Evolutionary conservation across 2,113 vertebrate species (phyloP), one percentile per base, ranked within the genome.

Genomic region (Epinephelus cyanopodus): DNA sequence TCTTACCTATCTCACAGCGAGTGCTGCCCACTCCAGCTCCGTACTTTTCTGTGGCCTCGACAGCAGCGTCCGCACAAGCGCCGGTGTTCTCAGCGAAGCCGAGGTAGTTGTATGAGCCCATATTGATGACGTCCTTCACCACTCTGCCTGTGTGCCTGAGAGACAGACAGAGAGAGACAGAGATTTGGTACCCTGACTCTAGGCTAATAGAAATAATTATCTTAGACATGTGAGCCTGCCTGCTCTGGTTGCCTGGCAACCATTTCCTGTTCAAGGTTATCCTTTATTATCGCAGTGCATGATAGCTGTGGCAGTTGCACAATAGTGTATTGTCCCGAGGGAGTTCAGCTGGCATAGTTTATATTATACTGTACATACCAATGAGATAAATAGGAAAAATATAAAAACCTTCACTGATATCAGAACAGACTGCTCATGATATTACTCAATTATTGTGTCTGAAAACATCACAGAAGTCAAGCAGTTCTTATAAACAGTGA

Each of bases 61-160:
- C 45, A 23, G 97, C 96, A 82, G 96, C 96, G 61, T 98, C 94
- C 11, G 96, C 96, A 89, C 97, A 98, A 27, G 93, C 19, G 3
- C 97, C 98, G 19, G 66, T 75, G 65, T 97, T 98, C 87, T 97
- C 96, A 33, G 97, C 97, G 90, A 99, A 99, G 89, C 98, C 98
- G 65, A 99, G 96, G 93, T 99, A 99, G 91, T 99, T 99, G 93
- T 99, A 99, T 1, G 98, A 99, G 64, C 98, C 98, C 98, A 99
- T 98, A 83, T 99, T 99, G 94, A 99, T 98, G 77, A 99, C 95
- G 54, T 89, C 96, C 89, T 98, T 97, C 91, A 98, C 95, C 82
- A 98, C 92, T 90, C 91, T 96, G 56, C 98, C 98, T 0, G 97
- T 98, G 86, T 98, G 96, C 82, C 98, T 99, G 89, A 90, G 81